Base-by-base conservation (phyloP, 2,888 invertebrate genomes). In the Phyto melanocephala region DNA sequence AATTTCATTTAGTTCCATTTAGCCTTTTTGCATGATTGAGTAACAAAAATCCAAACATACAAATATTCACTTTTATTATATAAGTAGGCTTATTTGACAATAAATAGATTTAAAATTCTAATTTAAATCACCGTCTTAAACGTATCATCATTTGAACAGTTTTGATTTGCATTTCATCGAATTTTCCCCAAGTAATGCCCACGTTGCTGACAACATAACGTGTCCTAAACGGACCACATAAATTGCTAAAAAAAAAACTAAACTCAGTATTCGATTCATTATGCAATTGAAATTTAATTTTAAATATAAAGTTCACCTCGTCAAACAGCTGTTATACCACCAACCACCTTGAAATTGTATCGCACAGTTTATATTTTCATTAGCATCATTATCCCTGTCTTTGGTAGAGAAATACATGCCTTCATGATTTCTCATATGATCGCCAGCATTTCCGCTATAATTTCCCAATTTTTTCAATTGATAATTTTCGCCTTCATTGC, bases 311-410 rank as follows among this genome's bases (percentile, higher is more conserved):
- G 33, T n/a, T 20, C 72, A 83, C 83, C 83, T 83, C 0, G 75
- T 50, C 13, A 60, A 52, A 45, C 83, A 83, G 28, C 63, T 74
- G 10, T 77, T 45, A 42, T 68, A 83, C 83, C 83, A 83, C 83
- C 83, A 83, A 28, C 71, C 80, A 0, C 80, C 72, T 11, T 68
- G 33, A 20, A 58, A 83, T 5, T 11, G 1, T 17, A 42, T 62
- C 0, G 80, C 83, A 63, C 83, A 83, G 22, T 83, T 40, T 20
- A 24, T 17, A n/a, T 60, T 20, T n/a, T 20, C 13, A 50, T 40
- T 68, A 1, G 40, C 62, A 77, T 80, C 80, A 28, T 77, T 71
- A 28, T 83, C 80, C 8, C 40, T 33, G 24, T 83, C 80, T 7
- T 42, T 54, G 1, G 83, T 83, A 10, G 72, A 77, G 42, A 83